phyloP scores from a whole-genome alignment of 1,140 invertebrate species.

The Streblospio benedicti region DNA sequence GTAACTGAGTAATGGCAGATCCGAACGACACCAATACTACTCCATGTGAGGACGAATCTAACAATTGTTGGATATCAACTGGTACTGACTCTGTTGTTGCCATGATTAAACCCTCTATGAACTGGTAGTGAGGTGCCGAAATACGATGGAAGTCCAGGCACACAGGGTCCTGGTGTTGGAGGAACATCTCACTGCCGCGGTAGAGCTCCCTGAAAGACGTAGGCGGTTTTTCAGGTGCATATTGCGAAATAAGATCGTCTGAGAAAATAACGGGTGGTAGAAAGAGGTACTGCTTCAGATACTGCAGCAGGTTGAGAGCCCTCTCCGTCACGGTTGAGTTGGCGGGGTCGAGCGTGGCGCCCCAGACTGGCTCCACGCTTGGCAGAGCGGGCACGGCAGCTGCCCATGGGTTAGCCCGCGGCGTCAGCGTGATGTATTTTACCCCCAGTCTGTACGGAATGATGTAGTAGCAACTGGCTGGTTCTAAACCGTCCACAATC shows the following conservation, averaged over 20 bases:
- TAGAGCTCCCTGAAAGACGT: slow-evolving; percentile 4
- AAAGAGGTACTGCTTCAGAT: background rate
- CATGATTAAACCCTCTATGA: slow-evolving; percentile 1
- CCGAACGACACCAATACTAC: slow-evolving; percentile 12
- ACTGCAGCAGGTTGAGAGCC: background rate
- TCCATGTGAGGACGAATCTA: background rate
- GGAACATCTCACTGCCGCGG: background rate
- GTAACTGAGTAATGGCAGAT: background rate
- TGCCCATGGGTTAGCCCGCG: background rate
- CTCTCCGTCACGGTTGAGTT: slow-evolving; percentile 5
- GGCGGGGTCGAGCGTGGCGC: background rate
- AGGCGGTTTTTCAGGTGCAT: background rate
- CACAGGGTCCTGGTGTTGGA: background rate
- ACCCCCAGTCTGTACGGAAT: slow-evolving; percentile 8
- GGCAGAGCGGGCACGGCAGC: slow-evolving; percentile 6
- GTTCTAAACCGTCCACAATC: slow-evolving; percentile 1
- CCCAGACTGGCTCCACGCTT: background rate
- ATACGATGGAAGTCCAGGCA: slow-evolving; percentile 2
- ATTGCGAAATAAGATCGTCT: background rate
- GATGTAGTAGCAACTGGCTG: background rate
- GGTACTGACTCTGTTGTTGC: background rate
- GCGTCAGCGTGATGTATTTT: slow-evolving; percentile 2
- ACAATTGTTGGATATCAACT: background rate
- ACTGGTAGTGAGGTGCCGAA: background rate
- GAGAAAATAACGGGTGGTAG: background rate